Percentiles rank a stretch among this genome's conserved stretches.
Evolutionary conservation across 2,888 invertebrate species (phyloP).

Genomic region (Hydrotaea diabolus): DNA sequence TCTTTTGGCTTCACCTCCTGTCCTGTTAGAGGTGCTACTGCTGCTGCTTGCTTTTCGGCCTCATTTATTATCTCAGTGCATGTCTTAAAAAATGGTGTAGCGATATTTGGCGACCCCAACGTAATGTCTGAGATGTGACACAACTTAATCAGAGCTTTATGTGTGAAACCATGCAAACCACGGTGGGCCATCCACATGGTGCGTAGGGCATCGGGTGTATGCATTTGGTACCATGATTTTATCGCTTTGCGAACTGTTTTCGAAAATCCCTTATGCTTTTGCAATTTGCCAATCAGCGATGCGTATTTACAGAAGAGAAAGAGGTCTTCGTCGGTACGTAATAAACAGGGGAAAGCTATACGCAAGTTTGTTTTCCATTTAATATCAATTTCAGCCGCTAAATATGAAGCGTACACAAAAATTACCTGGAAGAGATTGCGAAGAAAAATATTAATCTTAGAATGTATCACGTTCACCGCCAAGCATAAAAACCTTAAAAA

Average conservation of each 20-base stretch:
- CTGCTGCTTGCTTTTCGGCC: background rate
- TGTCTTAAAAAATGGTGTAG: slow-evolving; percentile 68
- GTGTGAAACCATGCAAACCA: slow-evolving; percentile 70
- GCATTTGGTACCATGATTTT: slow-evolving; percentile 74
- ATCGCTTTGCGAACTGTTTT: slow-evolving; percentile 77
- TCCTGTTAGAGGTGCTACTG: background rate
- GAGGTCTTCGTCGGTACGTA: slow-evolving; percentile 73
- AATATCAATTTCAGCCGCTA: slow-evolving; percentile 68
- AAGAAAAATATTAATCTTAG: background rate
- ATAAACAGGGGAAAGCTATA: slow-evolving; percentile 68
- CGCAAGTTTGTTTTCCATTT: slow-evolving; percentile 72
- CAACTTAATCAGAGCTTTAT: slow-evolving; percentile 73
- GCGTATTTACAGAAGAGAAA: slow-evolving; percentile 75
- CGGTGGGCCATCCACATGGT: slow-evolving; percentile 74
- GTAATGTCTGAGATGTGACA: slow-evolving; percentile 72
- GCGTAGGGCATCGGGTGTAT: slow-evolving; percentile 69
- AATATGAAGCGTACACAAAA: slow-evolving; percentile 75
- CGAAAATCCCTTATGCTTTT: slow-evolving; percentile 71
- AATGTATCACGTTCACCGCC: too few species aligned
- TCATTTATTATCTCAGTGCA: slow-evolving; percentile 69
- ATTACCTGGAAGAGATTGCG: slow-evolving; percentile 67
- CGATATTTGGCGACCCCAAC: slow-evolving; percentile 66
- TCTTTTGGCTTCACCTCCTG: background rate
- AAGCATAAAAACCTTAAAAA: too few species aligned
- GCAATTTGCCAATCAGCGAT: slow-evolving; percentile 69